Conservation (phyloP, 1,140 invertebrate genomes). For the Trichonephila clavipes region DNA sequence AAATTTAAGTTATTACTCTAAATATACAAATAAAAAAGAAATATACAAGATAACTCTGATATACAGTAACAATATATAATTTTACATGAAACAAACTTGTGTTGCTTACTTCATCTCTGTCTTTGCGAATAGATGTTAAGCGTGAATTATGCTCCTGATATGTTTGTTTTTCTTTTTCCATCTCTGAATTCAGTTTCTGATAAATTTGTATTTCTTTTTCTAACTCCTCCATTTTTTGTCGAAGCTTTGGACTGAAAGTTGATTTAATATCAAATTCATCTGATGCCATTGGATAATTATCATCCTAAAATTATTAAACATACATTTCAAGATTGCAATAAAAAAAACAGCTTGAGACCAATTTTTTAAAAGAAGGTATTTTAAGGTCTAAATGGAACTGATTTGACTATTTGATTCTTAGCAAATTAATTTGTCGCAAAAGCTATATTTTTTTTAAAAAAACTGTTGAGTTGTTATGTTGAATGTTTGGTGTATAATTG, state of each 20-base stretch:
- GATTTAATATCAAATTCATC: not conserved
- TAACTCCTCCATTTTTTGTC: conserved; percentile 56
- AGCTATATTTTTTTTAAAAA: no score
- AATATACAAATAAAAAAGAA: no score
- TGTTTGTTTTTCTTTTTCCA: conserved; percentile 62
- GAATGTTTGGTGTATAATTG: no score
- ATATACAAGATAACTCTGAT: no score
- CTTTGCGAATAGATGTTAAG: not conserved
- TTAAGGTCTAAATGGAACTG: no score
- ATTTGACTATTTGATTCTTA: no score
- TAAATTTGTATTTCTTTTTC: conserved; percentile 69
- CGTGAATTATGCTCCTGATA: conserved; percentile 50
- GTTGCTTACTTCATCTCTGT: conserved; percentile 48
- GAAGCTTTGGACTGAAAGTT: not conserved
- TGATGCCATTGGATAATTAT: not conserved
- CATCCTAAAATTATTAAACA: conserved; percentile 4
- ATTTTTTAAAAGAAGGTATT: no score
- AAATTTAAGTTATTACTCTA: no score
- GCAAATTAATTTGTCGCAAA: no score
- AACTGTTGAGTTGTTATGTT: no score
- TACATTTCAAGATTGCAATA: not conserved
- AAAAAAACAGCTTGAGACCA: not conserved
- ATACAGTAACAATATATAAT: no score
- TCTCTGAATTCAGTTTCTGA: conserved; percentile 46
- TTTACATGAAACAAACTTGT: no score